Evolutionary conservation across 2,888 invertebrate species (phyloP).

Genomic region (Oligia fasciuncula): DNA sequence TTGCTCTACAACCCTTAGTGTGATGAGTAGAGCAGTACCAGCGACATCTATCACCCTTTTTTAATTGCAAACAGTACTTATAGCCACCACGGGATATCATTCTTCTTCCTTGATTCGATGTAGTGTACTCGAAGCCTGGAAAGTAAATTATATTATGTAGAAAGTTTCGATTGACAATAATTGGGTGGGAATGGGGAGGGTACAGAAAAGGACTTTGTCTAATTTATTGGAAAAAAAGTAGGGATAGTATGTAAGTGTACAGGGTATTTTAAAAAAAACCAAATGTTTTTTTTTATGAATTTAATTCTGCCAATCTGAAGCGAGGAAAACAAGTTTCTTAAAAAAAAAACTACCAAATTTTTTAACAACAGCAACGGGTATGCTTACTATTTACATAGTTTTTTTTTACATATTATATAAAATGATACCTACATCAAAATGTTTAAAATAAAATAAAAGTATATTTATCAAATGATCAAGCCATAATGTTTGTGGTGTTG

Average conservation of each 20-base stretch:
- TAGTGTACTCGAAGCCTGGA: slow-evolving; percentile 31
- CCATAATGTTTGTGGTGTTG: background rate
- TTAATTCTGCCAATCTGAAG: too few species aligned
- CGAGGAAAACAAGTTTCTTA: too few species aligned
- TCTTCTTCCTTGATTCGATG: slow-evolving; percentile 27
- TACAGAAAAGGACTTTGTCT: background rate
- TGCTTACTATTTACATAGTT: slow-evolving; percentile 33
- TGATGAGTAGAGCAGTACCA: slow-evolving; percentile 67
- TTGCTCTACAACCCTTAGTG: slow-evolving; percentile 59
- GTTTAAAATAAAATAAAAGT: background rate
- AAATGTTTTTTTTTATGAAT: background rate
- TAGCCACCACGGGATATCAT: slow-evolving; percentile 29
- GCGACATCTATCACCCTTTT: slow-evolving; percentile 27
- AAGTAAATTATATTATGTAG: background rate
- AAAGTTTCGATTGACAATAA: background rate
- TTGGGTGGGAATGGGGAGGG: background rate
- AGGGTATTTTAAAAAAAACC: background rate
- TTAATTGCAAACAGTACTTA: slow-evolving; percentile 24
- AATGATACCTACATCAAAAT: background rate
- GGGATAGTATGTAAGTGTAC: background rate
- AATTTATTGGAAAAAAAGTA: background rate
- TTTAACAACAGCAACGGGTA: background rate
- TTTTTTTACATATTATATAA: background rate
- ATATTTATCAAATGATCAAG: background rate
- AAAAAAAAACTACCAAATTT: background rate